Conservation (phyloP, 2,797 vertebrate genomes). For the Poecilia velifera region DNA sequence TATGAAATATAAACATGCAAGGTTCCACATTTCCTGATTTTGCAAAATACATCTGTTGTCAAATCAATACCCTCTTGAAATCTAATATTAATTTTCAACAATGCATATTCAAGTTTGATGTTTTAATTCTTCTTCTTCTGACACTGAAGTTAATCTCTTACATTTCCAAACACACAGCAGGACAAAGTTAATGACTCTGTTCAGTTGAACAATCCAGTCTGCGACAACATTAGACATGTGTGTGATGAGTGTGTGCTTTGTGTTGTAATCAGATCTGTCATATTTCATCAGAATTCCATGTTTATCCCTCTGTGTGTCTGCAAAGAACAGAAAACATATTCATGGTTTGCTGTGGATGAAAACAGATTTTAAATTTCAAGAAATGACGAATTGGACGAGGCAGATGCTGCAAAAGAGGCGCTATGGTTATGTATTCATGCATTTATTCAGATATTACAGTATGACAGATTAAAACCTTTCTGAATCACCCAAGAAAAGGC, state of each 20-base stretch:
- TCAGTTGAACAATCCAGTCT: background rate
- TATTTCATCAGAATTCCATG: background rate
- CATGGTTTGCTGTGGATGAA: background rate
- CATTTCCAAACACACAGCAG: background rate
- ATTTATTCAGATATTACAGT: background rate
- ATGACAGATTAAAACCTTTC: background rate
- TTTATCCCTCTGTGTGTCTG: background rate
- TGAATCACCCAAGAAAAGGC: background rate
- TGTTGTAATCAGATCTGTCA: background rate
- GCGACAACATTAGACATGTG: background rate
- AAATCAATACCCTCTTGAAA: background rate
- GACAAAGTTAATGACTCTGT: background rate
- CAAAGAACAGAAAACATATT: background rate
- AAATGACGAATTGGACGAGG: background rate
- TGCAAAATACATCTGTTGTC: background rate
- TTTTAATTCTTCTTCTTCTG: background rate
- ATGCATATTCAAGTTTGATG: background rate
- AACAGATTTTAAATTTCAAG: background rate
- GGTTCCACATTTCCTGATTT: background rate
- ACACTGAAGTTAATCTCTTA: background rate
- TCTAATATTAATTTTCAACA: background rate
- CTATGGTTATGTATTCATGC: background rate
- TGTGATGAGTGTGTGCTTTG: background rate
- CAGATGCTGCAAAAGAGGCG: background rate
- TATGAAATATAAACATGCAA: background rate